Conservation (phyloP, 1,140 invertebrate species). For the Pomacea maculata region DNA sequence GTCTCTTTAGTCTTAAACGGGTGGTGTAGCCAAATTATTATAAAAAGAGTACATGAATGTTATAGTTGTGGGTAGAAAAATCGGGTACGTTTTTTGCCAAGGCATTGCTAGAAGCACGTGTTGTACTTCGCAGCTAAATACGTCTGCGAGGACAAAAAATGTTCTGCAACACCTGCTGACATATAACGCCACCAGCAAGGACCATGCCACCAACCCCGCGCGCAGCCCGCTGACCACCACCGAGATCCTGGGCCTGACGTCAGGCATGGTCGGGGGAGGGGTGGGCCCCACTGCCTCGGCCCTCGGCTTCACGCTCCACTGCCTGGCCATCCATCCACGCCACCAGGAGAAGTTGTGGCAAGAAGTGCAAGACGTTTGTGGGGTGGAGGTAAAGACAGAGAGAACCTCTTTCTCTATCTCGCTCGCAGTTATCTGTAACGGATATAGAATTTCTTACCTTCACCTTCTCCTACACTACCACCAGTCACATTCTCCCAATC, state of each 20-base stretch:
- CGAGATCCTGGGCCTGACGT: constrained; percentile 43
- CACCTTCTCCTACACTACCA: neutral
- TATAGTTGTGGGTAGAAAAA: too few species aligned
- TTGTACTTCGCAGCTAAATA: too few species aligned
- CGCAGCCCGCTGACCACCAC: constrained; percentile 32
- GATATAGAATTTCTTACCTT: neutral
- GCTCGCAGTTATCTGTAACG: neutral
- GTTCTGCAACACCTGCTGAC: too few species aligned
- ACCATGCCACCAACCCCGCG: constrained; percentile 14
- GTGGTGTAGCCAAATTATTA: too few species aligned
- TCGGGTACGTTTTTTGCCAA: too few species aligned
- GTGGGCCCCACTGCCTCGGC: constrained; percentile 36
- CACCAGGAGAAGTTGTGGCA: constrained; percentile 32
- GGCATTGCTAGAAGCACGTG: too few species aligned
- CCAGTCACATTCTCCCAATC: neutral
- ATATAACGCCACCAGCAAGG: too few species aligned
- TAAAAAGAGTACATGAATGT: too few species aligned
- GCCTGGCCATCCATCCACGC: constrained; percentile 40
- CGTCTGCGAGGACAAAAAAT: too few species aligned
- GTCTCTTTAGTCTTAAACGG: too few species aligned
- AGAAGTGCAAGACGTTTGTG: constrained; percentile 25
- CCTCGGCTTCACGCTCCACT: constrained; percentile 43
- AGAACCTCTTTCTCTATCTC: neutral
- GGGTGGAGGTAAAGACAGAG: too few species aligned
- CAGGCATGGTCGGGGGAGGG: constrained; percentile 43